phyloP scores from a whole-genome alignment of 2,113 vertebrate species.

The Forbesichthys papilliferus region DNA sequence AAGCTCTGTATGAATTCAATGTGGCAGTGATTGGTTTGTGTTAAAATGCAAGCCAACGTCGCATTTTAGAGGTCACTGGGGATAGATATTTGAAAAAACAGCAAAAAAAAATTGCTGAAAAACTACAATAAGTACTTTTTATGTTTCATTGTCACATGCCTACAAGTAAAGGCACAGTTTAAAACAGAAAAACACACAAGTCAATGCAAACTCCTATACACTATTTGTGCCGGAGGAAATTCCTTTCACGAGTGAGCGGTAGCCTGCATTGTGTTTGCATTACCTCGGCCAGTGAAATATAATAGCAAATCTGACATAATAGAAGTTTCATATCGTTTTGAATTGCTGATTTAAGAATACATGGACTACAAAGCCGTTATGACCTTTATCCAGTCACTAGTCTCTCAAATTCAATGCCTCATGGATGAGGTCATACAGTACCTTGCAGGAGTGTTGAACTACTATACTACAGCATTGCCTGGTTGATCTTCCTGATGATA shows the following conservation, averaged over 20 bases:
- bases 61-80: not conserved
- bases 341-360: not conserved
- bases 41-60: not conserved
- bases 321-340: too few relatives aligned
- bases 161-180: too few relatives aligned
- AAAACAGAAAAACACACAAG: too few relatives aligned
- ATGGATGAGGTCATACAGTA: not conserved
- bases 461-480: not conserved
- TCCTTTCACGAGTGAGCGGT: too few relatives aligned
- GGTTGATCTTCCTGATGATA: not conserved
- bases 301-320: too few relatives aligned
- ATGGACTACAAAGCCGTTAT: conserved; percentile 5
- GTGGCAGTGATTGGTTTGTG: conserved; percentile 5
- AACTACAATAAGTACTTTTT: too few relatives aligned
- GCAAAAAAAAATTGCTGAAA: too few relatives aligned
- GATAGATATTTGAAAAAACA: conserved; percentile 19
- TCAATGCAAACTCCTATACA: too few relatives aligned
- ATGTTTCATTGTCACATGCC: too few relatives aligned
- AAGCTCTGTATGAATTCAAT: conserved; percentile 30
- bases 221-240: too few relatives aligned
- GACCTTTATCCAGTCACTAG: not conserved
- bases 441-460: not conserved
- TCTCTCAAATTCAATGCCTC: not conserved
- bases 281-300: too few relatives aligned
- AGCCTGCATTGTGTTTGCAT: too few relatives aligned